phyloP scores from a whole-genome alignment of 2,888 invertebrate species.

The Myathropa florea region DNA sequence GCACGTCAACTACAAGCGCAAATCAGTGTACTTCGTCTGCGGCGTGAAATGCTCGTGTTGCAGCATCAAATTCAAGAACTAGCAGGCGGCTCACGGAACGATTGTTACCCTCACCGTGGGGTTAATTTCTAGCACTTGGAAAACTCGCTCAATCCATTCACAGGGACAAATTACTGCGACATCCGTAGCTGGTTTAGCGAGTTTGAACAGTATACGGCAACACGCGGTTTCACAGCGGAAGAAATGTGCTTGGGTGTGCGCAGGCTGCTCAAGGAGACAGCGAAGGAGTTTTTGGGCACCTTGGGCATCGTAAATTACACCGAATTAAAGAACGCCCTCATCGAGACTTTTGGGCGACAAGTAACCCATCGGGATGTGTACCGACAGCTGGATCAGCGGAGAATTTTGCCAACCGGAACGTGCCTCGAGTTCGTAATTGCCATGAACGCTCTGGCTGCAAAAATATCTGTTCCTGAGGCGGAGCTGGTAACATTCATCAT shows the following conservation, averaged over 20 bases:
- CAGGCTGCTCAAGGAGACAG: slow-evolving; percentile 9
- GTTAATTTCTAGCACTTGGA: too few relatives aligned
- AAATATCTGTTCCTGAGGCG: slow-evolving; percentile 21
- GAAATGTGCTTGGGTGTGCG: slow-evolving; percentile 19
- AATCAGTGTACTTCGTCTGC: too few relatives aligned
- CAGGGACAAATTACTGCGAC: too few relatives aligned
- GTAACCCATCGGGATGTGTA: slow-evolving; percentile 20
- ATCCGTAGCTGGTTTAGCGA: too few relatives aligned
- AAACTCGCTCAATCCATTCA: too few relatives aligned
- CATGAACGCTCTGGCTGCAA: slow-evolving; percentile 16
- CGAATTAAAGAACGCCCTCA: not conserved
- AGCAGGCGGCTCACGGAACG: too few relatives aligned
- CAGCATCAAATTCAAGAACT: too few relatives aligned
- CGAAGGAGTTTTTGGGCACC: slow-evolving; percentile 6
- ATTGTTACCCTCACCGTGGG: too few relatives aligned
- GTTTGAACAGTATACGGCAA: too few relatives aligned
- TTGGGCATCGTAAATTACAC: slow-evolving; percentile 9
- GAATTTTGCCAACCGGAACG: slow-evolving; percentile 1
- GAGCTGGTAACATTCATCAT: slow-evolving; percentile 24
- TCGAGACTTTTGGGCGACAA: slow-evolving; percentile 23
- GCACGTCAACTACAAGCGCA: too few relatives aligned
- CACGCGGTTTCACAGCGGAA: slow-evolving; percentile 13
- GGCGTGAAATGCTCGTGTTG: too few relatives aligned
- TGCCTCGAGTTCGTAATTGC: slow-evolving; percentile 30
- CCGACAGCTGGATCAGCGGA: slow-evolving; percentile 5